Base-by-base conservation (phyloP, 2,797 vertebrate genomes). In the Phalanger gymnotis region DNA sequence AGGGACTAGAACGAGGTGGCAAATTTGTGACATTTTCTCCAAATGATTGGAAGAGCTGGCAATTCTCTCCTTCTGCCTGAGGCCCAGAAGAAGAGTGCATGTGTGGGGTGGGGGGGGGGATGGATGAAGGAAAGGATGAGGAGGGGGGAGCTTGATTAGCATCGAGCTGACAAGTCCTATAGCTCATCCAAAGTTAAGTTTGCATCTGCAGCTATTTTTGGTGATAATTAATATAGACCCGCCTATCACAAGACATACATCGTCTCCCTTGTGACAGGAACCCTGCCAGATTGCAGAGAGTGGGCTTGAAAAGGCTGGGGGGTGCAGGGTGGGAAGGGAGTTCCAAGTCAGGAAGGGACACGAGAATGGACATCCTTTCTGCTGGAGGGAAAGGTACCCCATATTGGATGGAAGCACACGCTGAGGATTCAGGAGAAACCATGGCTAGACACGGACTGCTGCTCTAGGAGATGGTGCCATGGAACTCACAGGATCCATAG, bases 181-280 rank as follows among this genome's bases (percentile, higher is more conserved):
- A 95, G 40, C 54, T 95, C 53, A 97, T 89, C 52, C 91, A 96
- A 91, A 96, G 87, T 92, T 90, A 96, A 95, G 27, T 92, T 96
- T 96, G 73, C 96, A 94, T 94, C 11, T 25, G 87, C 90, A 52
- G 66, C 58, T 96, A n/a, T 97, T 97, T 97, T 97, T 90, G 31
- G 47, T 93, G 40, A 22, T 97, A 96, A 95, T 97, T 91, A 5
- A 96, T 94, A 93, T 12, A 94, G 52, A 19, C 0, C 40, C 5
- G 4, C 92, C 54, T 92, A 92, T 93, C 61, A 96, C 73, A 95
- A 87, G 53, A 34, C 34, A 61, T 91, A 53, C 30, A 34, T 94
- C 92, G 94, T 93, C 61, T 96, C 94, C 30, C 66, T 66, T 87
- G 94, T 11, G 93, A 94, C 4, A 96, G 52, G 16, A 54, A 91